Conservation (phyloP, 2,888 invertebrate genomes). For the Orchesellides sinensis region DNA sequence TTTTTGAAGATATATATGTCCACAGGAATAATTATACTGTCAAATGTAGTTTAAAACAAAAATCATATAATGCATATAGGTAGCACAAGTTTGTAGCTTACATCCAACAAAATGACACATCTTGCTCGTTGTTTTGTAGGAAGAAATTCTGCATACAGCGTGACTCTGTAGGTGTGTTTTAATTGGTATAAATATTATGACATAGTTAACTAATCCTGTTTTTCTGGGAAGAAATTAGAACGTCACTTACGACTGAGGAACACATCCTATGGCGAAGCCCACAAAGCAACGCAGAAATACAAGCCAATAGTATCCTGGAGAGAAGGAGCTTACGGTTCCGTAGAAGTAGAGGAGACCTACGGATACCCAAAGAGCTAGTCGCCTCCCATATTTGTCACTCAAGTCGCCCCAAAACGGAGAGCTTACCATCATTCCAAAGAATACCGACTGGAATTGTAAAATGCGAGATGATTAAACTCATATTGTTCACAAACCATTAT, state of each 20-base stretch:
- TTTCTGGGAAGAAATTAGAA: not conserved
- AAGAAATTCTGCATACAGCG: slow-evolving; percentile 96
- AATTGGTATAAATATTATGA: not conserved
- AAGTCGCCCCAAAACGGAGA: slow-evolving; percentile 97
- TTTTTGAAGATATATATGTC: no score
- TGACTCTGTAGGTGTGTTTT: slow-evolving; percentile 84
- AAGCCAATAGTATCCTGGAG: slow-evolving; percentile 94
- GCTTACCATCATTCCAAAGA: slow-evolving; percentile 97
- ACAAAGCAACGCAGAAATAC: slow-evolving; percentile 93
- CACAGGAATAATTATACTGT: no score
- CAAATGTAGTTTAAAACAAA: no score
- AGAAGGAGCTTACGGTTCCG: slow-evolving; percentile 91
- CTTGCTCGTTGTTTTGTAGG: slow-evolving; percentile 95
- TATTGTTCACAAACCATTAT: not conserved
- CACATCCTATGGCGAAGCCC: slow-evolving; percentile 97
- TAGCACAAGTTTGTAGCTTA: slow-evolving; percentile 80
- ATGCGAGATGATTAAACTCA: no score
- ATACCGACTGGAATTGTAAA: slow-evolving; percentile 80
- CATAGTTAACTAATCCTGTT: not conserved
- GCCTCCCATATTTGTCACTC: slow-evolving; percentile 94
- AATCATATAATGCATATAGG: not conserved
- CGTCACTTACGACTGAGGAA: slow-evolving; percentile 94
- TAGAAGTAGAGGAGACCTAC: slow-evolving; percentile 94
- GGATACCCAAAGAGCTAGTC: slow-evolving; percentile 87
- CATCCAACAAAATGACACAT: slow-evolving; percentile 96